Base-by-base conservation (phyloP, 2,797 vertebrate species). In the Enteromius anoplus region DNA sequence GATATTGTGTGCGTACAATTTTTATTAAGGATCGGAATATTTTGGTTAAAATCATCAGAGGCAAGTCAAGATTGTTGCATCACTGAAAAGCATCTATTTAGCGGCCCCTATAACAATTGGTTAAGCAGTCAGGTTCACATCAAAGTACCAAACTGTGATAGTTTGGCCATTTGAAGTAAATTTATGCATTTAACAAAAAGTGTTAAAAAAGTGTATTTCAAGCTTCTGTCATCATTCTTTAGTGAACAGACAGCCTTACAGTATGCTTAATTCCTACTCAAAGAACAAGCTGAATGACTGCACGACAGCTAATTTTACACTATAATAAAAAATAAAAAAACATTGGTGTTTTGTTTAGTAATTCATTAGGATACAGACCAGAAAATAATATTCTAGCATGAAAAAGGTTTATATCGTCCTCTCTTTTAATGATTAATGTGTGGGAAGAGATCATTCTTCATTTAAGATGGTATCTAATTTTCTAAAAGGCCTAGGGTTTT, bases 401-500 rank as follows among this genome's bases (percentile, higher is more conserved):
- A 75, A 75, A 37, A 75, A 37, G 49, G 29, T 34, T 58, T 14
- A 75, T 55, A 55, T 15, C 49, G n/a, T 75, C n/a, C 32, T 58
- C 11, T 55, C 3, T 45, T 76, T 29, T 15, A 76, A 45, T 62
- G 8, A 62, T 62, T 77, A 29, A 76, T 62, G 23, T 62, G 55
- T 45, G 55, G 55, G 37, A 45, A 42, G 9, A 77, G 55, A 77
- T 77, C 75, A 45, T 62, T 62, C 37, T 21, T 62, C 9, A 77
- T 77, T 77, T 45, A 5, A 21, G 37, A 42, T 45, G 23, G 23
- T 76, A 11, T 42, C 8, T 45, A 45, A 45, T 62, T 76, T 29
- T 62, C 60, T 29, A 62, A 76, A 76, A 62, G 37, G 55, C 51
- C 51, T 9, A 76, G 75, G 75, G 55, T 76, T 76, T 45, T 62